Conservation (phyloP, 1,140 invertebrate genomes). For the Microplitis mediator region DNA sequence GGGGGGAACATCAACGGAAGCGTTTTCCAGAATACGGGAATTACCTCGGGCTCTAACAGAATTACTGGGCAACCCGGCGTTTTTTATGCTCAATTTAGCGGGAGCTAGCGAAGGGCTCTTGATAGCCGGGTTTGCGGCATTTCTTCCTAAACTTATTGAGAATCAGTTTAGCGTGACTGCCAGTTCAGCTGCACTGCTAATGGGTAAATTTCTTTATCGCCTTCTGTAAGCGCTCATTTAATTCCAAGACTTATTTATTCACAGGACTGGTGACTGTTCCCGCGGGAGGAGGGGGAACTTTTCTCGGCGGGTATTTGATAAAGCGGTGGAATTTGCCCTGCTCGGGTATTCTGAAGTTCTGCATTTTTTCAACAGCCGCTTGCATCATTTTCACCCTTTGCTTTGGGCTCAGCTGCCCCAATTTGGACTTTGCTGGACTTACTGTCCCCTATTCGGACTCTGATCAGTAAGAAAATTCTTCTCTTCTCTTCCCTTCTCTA, state of each 20-base stretch:
- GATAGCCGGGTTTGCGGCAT: conserved; percentile 80
- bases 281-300: conserved; percentile 78
- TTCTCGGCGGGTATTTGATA: conserved; percentile 79
- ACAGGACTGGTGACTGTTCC: conserved; percentile 74
- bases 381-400: conserved; percentile 68
- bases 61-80: conserved; percentile 77
- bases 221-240: no score
- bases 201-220: conserved; percentile 66
- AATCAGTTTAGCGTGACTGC: conserved; percentile 81
- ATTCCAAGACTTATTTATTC: no score
- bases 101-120: conserved; percentile 79
- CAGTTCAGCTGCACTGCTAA: conserved; percentile 73
- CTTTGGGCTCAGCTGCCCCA: conserved; percentile 78
- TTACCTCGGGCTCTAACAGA: conserved; percentile 71
- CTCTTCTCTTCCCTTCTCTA: not conserved
- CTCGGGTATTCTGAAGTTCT: conserved; percentile 78
- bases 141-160: conserved; percentile 83
- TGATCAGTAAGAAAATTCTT: conserved; percentile 54
- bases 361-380: conserved; percentile 67
- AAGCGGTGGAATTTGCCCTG: conserved; percentile 76
- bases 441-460: conserved; percentile 65
- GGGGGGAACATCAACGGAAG: conserved; percentile 51
- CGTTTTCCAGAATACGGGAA: conserved; percentile 69
- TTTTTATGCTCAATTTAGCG: conserved; percentile 80
- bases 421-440: conserved; percentile 76